phyloP scores from a whole-genome alignment of 2,888 invertebrate species.

The Himalopsyche kuldschensis region DNA sequence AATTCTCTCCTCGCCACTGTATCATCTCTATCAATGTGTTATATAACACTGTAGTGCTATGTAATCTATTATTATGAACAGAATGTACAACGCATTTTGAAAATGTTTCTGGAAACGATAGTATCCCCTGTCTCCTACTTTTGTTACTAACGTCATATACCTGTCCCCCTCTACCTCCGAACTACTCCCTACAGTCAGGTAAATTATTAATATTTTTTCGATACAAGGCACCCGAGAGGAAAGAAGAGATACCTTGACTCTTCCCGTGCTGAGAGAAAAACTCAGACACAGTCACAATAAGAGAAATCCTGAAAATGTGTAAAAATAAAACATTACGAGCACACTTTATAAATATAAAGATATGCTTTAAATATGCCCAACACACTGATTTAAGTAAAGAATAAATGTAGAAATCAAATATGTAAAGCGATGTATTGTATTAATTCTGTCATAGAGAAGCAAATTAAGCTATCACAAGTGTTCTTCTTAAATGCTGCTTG shows the following conservation, averaged over 20 bases:
- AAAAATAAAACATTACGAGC: too few relatives aligned
- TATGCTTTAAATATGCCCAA: too few relatives aligned
- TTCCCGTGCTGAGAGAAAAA: conserved; percentile 13
- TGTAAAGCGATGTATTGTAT: too few relatives aligned
- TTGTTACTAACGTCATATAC: conserved; percentile 24
- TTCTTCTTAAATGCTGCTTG: too few relatives aligned
- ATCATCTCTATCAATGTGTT: background rate
- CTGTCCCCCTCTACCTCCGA: conserved; percentile 30
- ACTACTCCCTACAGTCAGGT: conserved; percentile 39
- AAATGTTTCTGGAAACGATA: conserved; percentile 1
- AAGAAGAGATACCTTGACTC: conserved; percentile 19
- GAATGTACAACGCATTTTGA: conserved; percentile 4
- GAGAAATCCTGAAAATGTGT: too few relatives aligned
- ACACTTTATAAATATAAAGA: too few relatives aligned
- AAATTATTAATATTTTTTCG: conserved; percentile 41
- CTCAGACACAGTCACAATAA: background rate
- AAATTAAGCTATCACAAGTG: too few relatives aligned
- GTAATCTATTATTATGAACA: background rate
- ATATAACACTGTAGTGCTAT: background rate
- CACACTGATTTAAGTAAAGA: too few relatives aligned
- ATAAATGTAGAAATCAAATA: too few relatives aligned
- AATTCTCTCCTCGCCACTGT: background rate
- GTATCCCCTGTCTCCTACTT: conserved; percentile 9
- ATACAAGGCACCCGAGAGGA: conserved; percentile 39
- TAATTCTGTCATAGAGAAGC: too few relatives aligned